Percentiles rank a stretch among this genome's conserved stretches.
Conservation (phyloP, 2,888 invertebrate genomes). For the Leptinotarsa juncta region DNA sequence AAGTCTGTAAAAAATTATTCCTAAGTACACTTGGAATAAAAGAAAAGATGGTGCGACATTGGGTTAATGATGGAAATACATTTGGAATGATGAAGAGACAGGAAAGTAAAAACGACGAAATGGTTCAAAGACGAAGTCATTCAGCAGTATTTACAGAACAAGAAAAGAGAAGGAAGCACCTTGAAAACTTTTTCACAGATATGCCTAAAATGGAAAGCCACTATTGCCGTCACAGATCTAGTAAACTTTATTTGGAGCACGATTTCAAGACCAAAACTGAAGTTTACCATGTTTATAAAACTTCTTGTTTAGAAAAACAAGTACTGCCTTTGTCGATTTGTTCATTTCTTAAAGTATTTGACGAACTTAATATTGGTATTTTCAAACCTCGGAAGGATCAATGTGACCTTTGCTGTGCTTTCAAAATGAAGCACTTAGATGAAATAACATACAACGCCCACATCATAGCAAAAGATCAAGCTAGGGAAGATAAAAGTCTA, state of each 20-base stretch:
- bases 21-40: constrained; percentile 13
- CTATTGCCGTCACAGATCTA: constrained; percentile 8
- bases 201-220: constrained; percentile 10
- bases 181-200: background rate
- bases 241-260: background rate
- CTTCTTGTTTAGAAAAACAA: constrained; percentile 7
- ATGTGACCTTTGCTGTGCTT: constrained; percentile 13
- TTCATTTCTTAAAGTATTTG: constrained; percentile 11
- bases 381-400: constrained; percentile 12
- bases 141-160: constrained; percentile 8
- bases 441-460: constrained; percentile 12
- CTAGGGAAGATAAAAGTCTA: too few relatives aligned
- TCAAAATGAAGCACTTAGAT: constrained; percentile 8
- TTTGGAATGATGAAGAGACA: constrained; percentile 36
- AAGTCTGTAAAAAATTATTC: constrained; percentile 10
- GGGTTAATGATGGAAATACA: constrained; percentile 11
- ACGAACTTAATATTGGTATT: constrained; percentile 11
- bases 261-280: constrained; percentile 2
- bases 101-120: constrained; percentile 32
- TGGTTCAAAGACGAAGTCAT: background rate
- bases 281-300: constrained; percentile 12
- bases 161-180: constrained; percentile 7
- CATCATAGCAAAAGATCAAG: constrained; percentile 1
- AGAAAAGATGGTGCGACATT: constrained; percentile 8
- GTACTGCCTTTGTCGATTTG: constrained; percentile 8